Percentiles rank a stretch among this genome's conserved stretches.
These are phyloP conservation scores for Sebastes melanostomus DNA, from an alignment of 2,797 vertebrate genomes.

Conservation along the genomic window DNA sequence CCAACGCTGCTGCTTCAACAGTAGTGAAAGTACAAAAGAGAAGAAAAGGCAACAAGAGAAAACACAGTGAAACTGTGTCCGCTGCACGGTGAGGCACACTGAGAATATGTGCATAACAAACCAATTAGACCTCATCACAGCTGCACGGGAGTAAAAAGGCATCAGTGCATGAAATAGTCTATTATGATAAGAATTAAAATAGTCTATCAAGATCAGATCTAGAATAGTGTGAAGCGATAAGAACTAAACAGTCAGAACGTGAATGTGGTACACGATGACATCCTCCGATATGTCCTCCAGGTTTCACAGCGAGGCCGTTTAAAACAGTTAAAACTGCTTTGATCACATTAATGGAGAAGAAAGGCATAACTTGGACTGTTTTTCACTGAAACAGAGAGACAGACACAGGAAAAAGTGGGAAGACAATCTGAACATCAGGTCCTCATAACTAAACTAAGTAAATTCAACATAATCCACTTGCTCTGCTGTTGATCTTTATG, in stretches of 20 bases:
- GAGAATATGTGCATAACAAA: conserved; percentile 72
- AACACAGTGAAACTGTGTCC: conserved; percentile 48
- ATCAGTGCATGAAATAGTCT: conserved; percentile 78
- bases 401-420: neutral
- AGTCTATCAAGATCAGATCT: conserved; percentile 74
- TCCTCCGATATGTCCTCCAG: conserved; percentile 55
- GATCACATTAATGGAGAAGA: conserved; percentile 65
- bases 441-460: neutral
- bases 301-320: conserved; percentile 61
- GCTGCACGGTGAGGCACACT: conserved; percentile 47
- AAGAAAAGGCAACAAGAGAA: conserved; percentile 54
- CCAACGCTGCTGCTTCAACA: conserved; percentile 16
- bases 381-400: neutral
- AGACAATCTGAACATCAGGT: neutral
- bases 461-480: neutral
- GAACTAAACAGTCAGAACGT: conserved; percentile 55
- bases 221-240: conserved; percentile 63
- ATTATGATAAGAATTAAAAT: conserved; percentile 82
- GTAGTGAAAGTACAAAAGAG: conserved; percentile 53
- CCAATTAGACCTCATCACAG: conserved; percentile 75
- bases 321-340: conserved; percentile 62
- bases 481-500: no score
- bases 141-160: conserved; percentile 64
- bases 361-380: conserved; percentile 51
- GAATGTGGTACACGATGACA: conserved; percentile 46